Conservation (phyloP, 2,888 invertebrate genomes). For the Iselma pallidipennis region DNA sequence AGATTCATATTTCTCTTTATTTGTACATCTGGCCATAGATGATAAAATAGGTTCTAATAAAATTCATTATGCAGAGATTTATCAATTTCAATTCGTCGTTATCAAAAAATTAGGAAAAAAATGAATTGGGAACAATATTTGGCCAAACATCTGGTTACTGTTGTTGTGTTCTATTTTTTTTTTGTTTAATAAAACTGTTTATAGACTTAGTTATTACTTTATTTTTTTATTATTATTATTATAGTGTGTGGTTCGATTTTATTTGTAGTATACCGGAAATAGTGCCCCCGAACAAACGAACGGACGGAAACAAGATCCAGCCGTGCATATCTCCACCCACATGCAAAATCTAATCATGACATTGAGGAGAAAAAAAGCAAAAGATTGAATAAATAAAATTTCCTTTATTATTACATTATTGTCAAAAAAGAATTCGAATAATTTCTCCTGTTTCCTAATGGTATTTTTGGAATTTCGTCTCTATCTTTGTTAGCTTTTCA, state of each 20-base stretch:
- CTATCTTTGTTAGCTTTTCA: too few species aligned
- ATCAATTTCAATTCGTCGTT: background rate
- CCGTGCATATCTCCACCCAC: constrained; percentile 36
- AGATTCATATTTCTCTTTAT: constrained; percentile 12
- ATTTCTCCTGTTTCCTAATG: too few species aligned
- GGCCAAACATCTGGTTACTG: background rate
- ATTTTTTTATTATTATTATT: too few species aligned
- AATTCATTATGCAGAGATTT: background rate
- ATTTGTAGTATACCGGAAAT: background rate
- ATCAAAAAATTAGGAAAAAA: background rate
- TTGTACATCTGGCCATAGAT: constrained; percentile 15
- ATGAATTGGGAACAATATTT: background rate
- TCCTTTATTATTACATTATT: background rate
- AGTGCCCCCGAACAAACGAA: background rate
- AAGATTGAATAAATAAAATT: background rate
- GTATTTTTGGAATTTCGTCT: background rate
- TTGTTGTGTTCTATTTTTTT: background rate
- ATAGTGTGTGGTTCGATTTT: background rate
- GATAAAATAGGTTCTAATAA: background rate
- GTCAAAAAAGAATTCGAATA: too few species aligned
- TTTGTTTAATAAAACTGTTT: background rate
- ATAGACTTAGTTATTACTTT: background rate
- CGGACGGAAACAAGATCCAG: constrained; percentile 29
- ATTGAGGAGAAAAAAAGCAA: background rate
- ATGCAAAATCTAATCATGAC: constrained; percentile 2